Base-by-base conservation (phyloP, 1,140 invertebrate genomes). In the Cyrtorhinus lividipennis region DNA sequence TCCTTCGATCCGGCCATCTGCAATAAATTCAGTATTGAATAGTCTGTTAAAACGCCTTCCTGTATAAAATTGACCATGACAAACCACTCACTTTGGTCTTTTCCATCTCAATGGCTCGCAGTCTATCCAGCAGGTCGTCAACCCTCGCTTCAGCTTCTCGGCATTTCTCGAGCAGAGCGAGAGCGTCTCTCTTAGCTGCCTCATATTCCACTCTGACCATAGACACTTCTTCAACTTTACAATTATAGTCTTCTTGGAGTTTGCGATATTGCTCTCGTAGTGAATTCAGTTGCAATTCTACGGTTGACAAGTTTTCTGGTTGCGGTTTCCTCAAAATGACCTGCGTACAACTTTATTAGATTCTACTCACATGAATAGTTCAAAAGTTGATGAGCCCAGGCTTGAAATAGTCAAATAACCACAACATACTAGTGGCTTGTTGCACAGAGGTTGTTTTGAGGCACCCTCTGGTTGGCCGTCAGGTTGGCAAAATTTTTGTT, bases 191-290 rank as follows among this genome's bases (percentile, higher is more conserved):
- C 25, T 57, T 65, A 1, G 60, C 46, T 2, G 38, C 27, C 1
- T 65, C 60, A 46, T 61, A 30, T 27, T 65, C 64, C 12, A 65
- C 64, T 44, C 64, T n/a, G 3, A 65, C 25, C 27, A 57, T 53
- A 1, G 64, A 61, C 26, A 65, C 38, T 38, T 65, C 64, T 59
- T 58, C 59, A 20, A 65, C 64, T 71, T 81, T 81, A 24, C 68
- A 74, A 67, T 76, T 80, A 63, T 78, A 81, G 68, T 81, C 79
- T 62, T 80, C 77, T 66, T 80, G 78, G 2, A 81, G 70, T 26
- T 74, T 71, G 12, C 70, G 71, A 56, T 81, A 81, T 69, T 81
- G 74, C 67, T 80, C 78, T 22, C 73, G 69, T 2, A 80, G 66
- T 67, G 80, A 76, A 27, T 73, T 59, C 18, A 63, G 46, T 24